These are phyloP conservation scores for Dorcus hopei DNA, from an alignment of 2,888 invertebrate genomes.

Conservation along the genomic window DNA sequence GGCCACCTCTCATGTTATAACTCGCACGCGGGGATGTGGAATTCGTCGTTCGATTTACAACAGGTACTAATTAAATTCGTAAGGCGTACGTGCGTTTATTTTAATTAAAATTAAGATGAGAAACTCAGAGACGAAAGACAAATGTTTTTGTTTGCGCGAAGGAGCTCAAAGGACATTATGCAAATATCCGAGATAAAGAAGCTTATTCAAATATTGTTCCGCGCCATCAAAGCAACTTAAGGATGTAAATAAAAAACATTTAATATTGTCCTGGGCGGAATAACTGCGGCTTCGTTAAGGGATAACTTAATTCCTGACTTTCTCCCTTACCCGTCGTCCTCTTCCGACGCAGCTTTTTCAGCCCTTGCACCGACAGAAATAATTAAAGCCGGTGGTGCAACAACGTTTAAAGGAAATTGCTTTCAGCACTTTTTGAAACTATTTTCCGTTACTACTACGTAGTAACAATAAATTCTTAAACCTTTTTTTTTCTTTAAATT, in stretches of 20 bases:
- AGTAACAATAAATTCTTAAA: no score
- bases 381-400: no score
- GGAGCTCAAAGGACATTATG: constrained; percentile 27
- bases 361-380: no score
- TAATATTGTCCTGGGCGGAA: constrained; percentile 44
- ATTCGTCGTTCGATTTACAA: no score
- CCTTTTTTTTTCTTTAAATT: no score
- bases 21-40: no score
- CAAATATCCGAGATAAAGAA: constrained; percentile 36
- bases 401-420: not conserved
- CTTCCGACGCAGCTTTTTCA: not conserved
- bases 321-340: constrained; percentile 20
- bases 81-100: no score
- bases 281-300: constrained; percentile 45
- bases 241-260: constrained; percentile 43
- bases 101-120: no score
- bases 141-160: constrained; percentile 13
- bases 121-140: not conserved
- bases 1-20: not conserved
- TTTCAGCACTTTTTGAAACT: no score
- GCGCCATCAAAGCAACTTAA: constrained; percentile 39
- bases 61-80: no score
- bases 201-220: constrained; percentile 40
- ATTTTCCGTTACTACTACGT: no score
- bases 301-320: constrained; percentile 41